These are phyloP conservation scores for Plumapathes pennacea DNA, from an alignment of 92 coral and sea anemone species.

Conservation along the genomic window DNA sequence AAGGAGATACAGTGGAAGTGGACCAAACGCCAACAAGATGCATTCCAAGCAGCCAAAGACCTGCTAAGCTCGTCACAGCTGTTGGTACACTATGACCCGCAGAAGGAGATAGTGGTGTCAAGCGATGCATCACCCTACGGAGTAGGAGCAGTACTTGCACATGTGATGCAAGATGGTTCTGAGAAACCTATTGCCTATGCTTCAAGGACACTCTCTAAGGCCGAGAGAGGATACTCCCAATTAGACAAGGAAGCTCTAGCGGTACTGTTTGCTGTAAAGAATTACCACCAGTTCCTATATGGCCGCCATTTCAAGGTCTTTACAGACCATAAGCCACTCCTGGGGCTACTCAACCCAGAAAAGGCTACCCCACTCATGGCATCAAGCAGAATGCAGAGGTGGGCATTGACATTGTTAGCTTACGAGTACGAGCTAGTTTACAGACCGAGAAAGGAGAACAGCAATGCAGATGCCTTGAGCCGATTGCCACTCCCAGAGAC, in stretches of 20 bases:
- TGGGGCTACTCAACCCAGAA: neutral
- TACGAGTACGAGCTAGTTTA: too few relatives aligned
- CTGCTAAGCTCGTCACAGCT: neutral
- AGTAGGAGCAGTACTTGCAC: slow-evolving; percentile 1
- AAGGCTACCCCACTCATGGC: neutral
- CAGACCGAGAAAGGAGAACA: neutral
- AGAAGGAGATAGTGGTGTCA: neutral
- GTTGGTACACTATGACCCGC: slow-evolving; percentile 1
- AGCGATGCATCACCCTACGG: slow-evolving; percentile 3
- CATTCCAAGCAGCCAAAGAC: slow-evolving; percentile 7
- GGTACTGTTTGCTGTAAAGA: neutral
- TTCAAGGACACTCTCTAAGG: neutral
- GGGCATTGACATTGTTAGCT: too few relatives aligned
- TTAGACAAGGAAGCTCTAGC: slow-evolving; percentile 2
- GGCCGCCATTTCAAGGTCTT: slow-evolving; percentile 1
- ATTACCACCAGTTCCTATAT: neutral
- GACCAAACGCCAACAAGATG: slow-evolving; percentile 9
- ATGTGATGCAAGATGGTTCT: neutral
- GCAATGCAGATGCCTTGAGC: slow-evolving; percentile 3
- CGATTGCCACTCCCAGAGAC: neutral
- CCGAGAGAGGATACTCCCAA: neutral
- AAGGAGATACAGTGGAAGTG: slow-evolving; percentile 31
- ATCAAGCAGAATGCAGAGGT: neutral
- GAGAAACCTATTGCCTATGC: slow-evolving; percentile 4
- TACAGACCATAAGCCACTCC: slow-evolving; percentile 5